Evolutionary conservation across 92 coral and sea anemone genomes (phyloP), one percentile per base, ranked within the genome.

Genomic region (Plumapathes pennacea): DNA sequence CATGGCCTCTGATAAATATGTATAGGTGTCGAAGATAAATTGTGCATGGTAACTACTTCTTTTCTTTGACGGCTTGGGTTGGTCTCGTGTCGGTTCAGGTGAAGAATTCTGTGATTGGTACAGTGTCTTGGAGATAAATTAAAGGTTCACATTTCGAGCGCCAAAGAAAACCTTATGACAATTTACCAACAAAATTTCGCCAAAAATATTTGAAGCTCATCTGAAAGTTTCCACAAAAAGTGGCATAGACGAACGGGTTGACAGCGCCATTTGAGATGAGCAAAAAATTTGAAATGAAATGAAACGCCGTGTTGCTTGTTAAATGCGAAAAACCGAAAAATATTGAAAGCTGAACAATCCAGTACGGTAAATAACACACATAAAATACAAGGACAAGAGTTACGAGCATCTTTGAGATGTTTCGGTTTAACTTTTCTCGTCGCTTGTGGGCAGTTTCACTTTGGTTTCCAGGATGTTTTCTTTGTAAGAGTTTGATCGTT

Each of bases 351-450:
- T 38, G 49, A 2, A 53, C 25, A 26, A 13, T 40, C 11, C 40
- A 13, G 11, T 46, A 3, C 7, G 73, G 73, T 4, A 66, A 22
- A 7, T 30, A 51, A 27, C 73, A 66, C 17, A 53, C 13, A 19
- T 30, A 42, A 19, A 51, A 66, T 25, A 40, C 73, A 4, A 66
- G 32, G 3, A 66, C 31, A 1, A 66, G 25, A 2, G 63, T 66
- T 5, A 66, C 44, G 17, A 66, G 19, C 73, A 66, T 66, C 53
- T 66, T 66, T 13, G 23, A 53, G 21, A 66, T 53, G 7, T 66
- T 62, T 17, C 62, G 62, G 24, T 66, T 53, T 53, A 32, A 14
- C 11, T 23, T 66, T 10, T 39, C 43, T 39, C 73, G 42, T 22
- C 62, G 42, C 14, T 13, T 18, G 38, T 21, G 31, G 0, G 12